phyloP scores from a whole-genome alignment of 2,113 vertebrate genomes.

The Apteryx owenii region DNA sequence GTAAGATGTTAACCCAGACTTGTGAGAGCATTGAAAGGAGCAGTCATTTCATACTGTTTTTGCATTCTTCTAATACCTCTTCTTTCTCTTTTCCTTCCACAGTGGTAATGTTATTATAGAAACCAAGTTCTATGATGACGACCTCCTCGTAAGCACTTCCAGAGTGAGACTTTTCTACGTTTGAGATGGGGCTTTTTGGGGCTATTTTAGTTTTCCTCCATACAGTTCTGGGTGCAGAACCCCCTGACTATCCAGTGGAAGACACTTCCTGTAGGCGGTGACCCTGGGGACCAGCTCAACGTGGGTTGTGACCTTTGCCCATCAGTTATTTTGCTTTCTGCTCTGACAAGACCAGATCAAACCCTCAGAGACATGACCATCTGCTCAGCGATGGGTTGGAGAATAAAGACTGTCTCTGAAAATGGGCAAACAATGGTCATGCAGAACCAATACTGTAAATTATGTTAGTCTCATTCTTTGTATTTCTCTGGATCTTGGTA shows the following conservation, averaged over 20 bases:
- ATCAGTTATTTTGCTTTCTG: conserved; percentile 56
- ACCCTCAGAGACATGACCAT: conserved; percentile 29
- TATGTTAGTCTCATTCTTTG: conserved; percentile 52
- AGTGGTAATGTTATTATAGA: conserved; percentile 99
- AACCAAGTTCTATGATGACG: conserved; percentile 98
- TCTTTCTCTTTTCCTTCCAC: conserved; percentile 49
- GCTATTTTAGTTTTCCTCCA: conserved; percentile 72
- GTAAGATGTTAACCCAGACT: neutral
- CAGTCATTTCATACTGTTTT: accelerated
- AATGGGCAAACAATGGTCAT: neutral
- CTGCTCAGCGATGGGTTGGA: conserved; percentile 2
- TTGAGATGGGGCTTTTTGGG: conserved; percentile 81
- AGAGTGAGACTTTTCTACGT: conserved; percentile 98
- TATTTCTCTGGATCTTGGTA: conserved; percentile 45
- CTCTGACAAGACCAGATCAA: conserved; percentile 59
- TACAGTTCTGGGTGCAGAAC: conserved; percentile 69
- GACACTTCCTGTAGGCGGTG: conserved; percentile 61
- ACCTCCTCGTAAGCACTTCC: conserved; percentile 98
- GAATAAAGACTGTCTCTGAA: conserved; percentile 29
- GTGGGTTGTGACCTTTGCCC: conserved; percentile 63
- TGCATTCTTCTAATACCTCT: neutral
- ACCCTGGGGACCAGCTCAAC: conserved; percentile 73
- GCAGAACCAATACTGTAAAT: conserved; percentile 54
- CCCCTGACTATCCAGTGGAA: conserved; percentile 65
- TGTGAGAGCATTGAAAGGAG: neutral